Percentiles rank a stretch among this genome's conserved stretches.
Evolutionary conservation across 2,888 invertebrate genomes (phyloP).

Genomic region (Rhaphigaster nebulosa): DNA sequence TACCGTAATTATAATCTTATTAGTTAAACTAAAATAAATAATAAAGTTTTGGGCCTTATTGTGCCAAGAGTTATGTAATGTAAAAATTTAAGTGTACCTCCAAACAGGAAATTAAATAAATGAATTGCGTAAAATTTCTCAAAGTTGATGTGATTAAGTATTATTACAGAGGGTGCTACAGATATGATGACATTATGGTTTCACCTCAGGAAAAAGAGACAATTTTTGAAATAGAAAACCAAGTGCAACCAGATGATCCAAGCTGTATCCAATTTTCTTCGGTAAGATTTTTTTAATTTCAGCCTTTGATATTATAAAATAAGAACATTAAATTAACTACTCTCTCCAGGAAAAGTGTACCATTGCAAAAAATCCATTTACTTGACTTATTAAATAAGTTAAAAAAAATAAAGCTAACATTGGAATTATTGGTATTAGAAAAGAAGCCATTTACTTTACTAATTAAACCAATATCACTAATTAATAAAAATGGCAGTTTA

Average conservation of each 20-base stretch:
- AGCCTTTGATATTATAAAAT: not conserved
- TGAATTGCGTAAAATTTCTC: not conserved
- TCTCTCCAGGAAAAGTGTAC: too few species aligned
- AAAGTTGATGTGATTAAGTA: not conserved
- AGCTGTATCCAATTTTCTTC: conserved; percentile 89
- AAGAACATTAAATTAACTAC: not conserved
- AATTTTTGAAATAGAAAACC: conserved; percentile 70
- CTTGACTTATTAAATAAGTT: not conserved
- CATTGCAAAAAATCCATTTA: too few species aligned
- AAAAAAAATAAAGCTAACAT: not conserved
- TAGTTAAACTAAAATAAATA: not conserved
- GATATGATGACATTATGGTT: conserved; percentile 64
- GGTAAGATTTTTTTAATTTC: conserved; percentile 67
- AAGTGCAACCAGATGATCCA: conserved; percentile 77
- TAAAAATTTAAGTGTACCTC: not conserved
- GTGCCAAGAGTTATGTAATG: not conserved
- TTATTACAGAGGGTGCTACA: conserved; percentile 64
- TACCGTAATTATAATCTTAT: conserved; percentile 71
- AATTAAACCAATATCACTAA: not conserved
- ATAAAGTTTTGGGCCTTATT: not conserved
- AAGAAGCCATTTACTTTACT: not conserved
- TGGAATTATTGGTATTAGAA: not conserved
- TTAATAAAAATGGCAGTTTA: not conserved
- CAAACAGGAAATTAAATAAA: not conserved
- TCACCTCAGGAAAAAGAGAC: conserved; percentile 55